phyloP scores from a whole-genome alignment of 2,797 vertebrate genomes.

The Silurus aristotelis region DNA sequence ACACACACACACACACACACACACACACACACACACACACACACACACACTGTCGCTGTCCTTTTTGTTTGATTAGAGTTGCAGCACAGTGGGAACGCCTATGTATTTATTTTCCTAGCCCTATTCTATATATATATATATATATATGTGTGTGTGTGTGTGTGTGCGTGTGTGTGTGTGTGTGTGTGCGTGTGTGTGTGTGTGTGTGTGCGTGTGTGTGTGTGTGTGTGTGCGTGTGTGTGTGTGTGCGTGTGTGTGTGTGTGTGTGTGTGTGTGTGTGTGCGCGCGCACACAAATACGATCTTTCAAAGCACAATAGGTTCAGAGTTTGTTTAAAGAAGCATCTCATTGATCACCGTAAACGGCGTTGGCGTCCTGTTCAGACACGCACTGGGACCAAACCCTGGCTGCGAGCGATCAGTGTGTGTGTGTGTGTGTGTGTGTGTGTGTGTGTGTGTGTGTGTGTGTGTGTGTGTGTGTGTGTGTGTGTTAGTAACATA shows the following conservation, averaged over 20 bases:
- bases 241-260: constrained; percentile 1
- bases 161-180: constrained; percentile 8
- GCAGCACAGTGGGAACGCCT: constrained; percentile 3
- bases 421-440: too few relatives aligned
- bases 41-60: not conserved
- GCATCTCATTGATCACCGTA: constrained; percentile 41
- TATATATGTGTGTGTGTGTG: not conserved
- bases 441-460: not conserved
- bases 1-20: not conserved
- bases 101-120: constrained; percentile 15
- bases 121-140: not conserved
- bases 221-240: not conserved
- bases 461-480: constrained; percentile 13
- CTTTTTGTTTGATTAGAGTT: not conserved
- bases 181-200: not conserved
- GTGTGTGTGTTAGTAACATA: not conserved
- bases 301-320: constrained; percentile 16
- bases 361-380: constrained; percentile 37
- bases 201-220: constrained; percentile 9
- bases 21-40: not conserved
- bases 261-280: constrained; percentile 14
- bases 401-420: constrained; percentile 31
- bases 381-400: constrained; percentile 34
- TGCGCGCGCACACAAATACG: not conserved
- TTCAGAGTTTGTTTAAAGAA: constrained; percentile 32